phyloP scores from a whole-genome alignment of 2,888 invertebrate genomes.

The Perizoma affinitatum region DNA sequence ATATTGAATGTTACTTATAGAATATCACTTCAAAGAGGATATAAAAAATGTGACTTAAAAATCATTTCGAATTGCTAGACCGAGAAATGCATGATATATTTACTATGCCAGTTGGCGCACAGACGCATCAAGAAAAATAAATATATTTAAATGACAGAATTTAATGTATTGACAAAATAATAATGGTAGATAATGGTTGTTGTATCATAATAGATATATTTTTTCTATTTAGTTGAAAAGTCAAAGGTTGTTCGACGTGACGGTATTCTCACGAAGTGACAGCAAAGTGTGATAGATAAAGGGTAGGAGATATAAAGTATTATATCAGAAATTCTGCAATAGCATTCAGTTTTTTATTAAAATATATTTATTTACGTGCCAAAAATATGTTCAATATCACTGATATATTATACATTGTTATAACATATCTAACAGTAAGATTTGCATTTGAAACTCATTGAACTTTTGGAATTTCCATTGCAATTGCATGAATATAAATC shows the following conservation, averaged over 20 bases:
- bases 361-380: conserved; percentile 37
- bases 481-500: not conserved
- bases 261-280: conserved; percentile 12
- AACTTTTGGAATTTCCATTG: too few species aligned
- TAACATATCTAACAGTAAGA: conserved; percentile 1
- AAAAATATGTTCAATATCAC: conserved; percentile 37
- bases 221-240: conserved; percentile 64
- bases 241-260: conserved; percentile 21
- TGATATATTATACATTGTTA: conserved; percentile 32
- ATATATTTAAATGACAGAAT: too few species aligned
- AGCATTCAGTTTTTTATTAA: conserved; percentile 7
- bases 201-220: conserved; percentile 66
- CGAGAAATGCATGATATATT: too few species aligned
- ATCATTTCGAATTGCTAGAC: conserved; percentile 17
- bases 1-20: conserved; percentile 16
- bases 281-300: conserved; percentile 37
- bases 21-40: conserved; percentile 8
- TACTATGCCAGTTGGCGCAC: not conserved
- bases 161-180: too few species aligned
- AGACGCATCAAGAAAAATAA: too few species aligned
- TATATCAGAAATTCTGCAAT: conserved; percentile 10
- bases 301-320: conserved; percentile 8
- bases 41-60: conserved; percentile 1
- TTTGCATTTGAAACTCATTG: too few species aligned
- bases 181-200: conserved; percentile 51